Evolutionary conservation across 2,113 vertebrate genomes (phyloP).

Genomic region (Nycticryphes semicollaris): DNA sequence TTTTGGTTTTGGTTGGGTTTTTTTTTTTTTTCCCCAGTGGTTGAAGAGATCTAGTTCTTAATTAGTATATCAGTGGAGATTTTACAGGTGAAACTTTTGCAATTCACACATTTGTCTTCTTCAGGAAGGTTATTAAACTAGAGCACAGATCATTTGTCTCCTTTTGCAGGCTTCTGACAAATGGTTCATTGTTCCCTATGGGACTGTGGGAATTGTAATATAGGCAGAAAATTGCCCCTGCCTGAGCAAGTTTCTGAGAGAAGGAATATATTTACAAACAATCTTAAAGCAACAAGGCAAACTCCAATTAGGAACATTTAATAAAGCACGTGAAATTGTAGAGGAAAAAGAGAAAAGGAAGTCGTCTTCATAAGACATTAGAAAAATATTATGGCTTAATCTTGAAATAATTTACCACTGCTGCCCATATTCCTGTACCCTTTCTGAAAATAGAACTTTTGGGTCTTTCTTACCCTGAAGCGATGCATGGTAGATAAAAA

Average conservation of each 20-base stretch:
- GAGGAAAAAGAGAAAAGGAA: neutral
- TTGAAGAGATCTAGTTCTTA: slow-evolving; percentile 29
- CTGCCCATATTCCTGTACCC: neutral
- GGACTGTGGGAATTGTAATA: slow-evolving; percentile 30
- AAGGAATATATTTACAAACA: neutral
- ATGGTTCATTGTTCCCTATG: neutral
- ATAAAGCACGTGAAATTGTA: neutral
- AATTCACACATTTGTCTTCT: slow-evolving; percentile 61
- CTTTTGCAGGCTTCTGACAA: slow-evolving; percentile 40
- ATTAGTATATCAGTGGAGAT: slow-evolving; percentile 55
- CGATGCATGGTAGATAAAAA: neutral
- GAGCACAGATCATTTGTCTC: slow-evolving; percentile 60
- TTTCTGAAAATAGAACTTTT: neutral
- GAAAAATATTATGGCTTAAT: neutral
- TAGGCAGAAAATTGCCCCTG: slow-evolving; percentile 46
- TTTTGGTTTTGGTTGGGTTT: no score
- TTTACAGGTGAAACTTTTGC: slow-evolving; percentile 62
- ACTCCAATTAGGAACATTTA: neutral
- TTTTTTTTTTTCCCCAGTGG: neutral
- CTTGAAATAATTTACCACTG: neutral
- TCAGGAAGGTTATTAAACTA: slow-evolving; percentile 56
- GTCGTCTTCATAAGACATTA: neutral
- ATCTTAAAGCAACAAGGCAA: neutral
- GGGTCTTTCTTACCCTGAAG: neutral
- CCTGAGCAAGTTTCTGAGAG: fast-evolving